Conservation (phyloP, 2,888 invertebrate genomes). For the Electrophaes corylata region DNA sequence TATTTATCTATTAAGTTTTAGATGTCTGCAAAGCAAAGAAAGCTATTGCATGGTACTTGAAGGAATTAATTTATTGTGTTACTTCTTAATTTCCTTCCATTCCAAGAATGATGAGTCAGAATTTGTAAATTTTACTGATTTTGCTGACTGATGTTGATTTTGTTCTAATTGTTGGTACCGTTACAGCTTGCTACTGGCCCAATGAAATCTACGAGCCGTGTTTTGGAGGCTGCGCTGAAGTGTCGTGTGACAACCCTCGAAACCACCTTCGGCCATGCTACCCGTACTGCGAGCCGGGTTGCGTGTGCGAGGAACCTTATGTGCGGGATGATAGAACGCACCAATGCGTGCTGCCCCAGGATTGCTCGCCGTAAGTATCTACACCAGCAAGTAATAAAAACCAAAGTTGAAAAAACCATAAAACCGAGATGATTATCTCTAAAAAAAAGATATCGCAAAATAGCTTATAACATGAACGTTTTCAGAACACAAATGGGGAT, state of each 20-base stretch:
- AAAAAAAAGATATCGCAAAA: no score
- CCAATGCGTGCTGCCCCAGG: constrained; percentile 75
- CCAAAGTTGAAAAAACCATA: background rate
- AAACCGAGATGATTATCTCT: no score
- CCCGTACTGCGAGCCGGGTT: constrained; percentile 79
- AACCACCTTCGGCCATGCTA: constrained; percentile 78
- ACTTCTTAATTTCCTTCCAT: no score
- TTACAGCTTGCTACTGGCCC: constrained; percentile 74
- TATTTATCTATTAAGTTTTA: constrained; percentile 18
- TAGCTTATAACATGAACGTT: background rate
- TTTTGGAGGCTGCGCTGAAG: constrained; percentile 77
- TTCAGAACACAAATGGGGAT: constrained; percentile 79
- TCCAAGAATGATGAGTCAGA: background rate
- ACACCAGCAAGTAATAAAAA: background rate
- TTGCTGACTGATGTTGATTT: no score
- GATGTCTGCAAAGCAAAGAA: constrained; percentile 15
- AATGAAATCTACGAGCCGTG: constrained; percentile 76
- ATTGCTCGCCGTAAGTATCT: constrained; percentile 72
- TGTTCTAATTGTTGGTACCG: background rate
- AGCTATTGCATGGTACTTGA: background rate
- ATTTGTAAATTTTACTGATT: background rate
- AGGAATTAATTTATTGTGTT: background rate
- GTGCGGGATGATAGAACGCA: constrained; percentile 77
- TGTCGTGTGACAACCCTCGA: constrained; percentile 77
- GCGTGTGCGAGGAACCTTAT: constrained; percentile 75